Conservation (phyloP, 2,888 invertebrate species). For the Penaeus monodon region DNA sequence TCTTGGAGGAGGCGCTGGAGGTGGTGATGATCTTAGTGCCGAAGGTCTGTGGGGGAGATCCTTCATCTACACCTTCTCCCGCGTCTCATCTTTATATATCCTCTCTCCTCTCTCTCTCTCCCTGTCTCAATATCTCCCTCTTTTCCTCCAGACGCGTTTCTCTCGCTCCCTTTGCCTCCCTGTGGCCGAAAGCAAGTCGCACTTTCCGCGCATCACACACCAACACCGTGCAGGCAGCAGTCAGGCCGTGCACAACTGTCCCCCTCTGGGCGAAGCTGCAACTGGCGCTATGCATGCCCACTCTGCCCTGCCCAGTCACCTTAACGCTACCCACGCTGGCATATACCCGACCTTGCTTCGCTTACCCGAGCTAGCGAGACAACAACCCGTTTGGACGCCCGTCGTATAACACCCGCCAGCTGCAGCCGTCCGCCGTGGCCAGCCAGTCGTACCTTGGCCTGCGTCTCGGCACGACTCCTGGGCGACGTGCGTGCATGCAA, state of each 20-base stretch:
- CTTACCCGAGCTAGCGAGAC: conserved; percentile 10
- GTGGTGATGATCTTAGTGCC: not conserved
- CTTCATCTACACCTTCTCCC: conserved; percentile 16
- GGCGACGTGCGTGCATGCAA: not conserved
- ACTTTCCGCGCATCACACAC: not conserved
- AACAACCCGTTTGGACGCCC: conserved; percentile 34
- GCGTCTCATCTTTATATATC: not conserved
- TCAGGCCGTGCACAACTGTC: conserved; percentile 15
- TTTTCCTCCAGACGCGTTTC: not conserved
- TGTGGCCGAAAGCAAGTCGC: not conserved
- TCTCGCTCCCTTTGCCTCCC: not conserved
- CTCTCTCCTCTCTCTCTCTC: conserved; percentile 9
- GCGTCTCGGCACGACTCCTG: not conserved
- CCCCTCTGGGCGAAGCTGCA: conserved; percentile 31
- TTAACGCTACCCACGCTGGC: conserved; percentile 40
- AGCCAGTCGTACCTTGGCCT: not conserved
- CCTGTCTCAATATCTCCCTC: conserved; percentile 5
- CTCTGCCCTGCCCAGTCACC: conserved; percentile 44
- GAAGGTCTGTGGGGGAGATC: conserved; percentile 29
- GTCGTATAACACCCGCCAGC: conserved; percentile 33
- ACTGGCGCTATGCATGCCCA: conserved; percentile 54
- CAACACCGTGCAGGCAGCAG: conserved; percentile 4
- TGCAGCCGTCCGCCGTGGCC: not conserved
- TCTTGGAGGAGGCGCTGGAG: too few species aligned
- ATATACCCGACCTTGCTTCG: conserved; percentile 42